Evolutionary conservation across 1,140 invertebrate species (phyloP).

Genomic region (Brachionus koreanus): DNA sequence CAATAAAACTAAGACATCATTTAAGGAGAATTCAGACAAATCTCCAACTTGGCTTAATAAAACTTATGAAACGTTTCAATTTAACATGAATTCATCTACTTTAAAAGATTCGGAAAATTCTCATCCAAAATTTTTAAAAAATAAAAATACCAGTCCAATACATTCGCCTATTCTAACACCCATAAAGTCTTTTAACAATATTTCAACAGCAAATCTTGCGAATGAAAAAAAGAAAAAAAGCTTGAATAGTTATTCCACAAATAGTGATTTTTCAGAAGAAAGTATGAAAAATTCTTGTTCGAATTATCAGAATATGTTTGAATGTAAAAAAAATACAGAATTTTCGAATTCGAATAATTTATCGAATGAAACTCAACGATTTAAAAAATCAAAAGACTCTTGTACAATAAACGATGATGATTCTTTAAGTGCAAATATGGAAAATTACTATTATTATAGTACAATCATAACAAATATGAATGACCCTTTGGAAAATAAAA

Average conservation of each 20-base stretch:
- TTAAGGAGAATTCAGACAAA: conserved; percentile 24
- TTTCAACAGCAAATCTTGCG: not conserved
- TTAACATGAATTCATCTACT: not conserved
- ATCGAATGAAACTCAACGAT: not conserved
- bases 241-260: too few relatives aligned
- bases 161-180: not conserved
- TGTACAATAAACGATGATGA: not conserved
- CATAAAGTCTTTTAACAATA: not conserved
- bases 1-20: not conserved
- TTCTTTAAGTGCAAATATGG: not conserved
- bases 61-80: not conserved
- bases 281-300: too few relatives aligned
- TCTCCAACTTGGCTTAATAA: not conserved
- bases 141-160: not conserved
- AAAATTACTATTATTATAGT: conserved; percentile 38
- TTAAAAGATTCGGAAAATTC: not conserved
- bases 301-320: too few relatives aligned
- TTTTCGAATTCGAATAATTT: too few relatives aligned
- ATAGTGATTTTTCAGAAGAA: too few relatives aligned
- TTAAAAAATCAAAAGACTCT: not conserved
- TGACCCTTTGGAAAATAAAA: not conserved
- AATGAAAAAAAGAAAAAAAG: not conserved
- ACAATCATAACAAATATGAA: conserved; percentile 22
- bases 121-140: not conserved
- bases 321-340: not conserved